Evolutionary conservation across 2,113 vertebrate species (phyloP), one percentile per base, ranked within the genome.

Genomic region (Aspiorhynchus laticeps): DNA sequence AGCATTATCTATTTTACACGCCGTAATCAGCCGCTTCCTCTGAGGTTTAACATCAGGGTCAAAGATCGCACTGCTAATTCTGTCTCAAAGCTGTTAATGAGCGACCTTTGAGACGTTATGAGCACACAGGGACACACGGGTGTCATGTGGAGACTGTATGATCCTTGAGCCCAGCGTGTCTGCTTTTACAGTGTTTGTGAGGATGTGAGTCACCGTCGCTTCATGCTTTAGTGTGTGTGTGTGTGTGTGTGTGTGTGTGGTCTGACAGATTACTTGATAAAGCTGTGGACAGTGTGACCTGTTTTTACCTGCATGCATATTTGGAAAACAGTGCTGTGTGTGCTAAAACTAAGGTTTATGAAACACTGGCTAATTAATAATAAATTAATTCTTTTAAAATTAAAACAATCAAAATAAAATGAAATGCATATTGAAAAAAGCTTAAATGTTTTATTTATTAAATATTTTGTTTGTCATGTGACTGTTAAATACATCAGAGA

Each of bases 141-240:
- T 4, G 33, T 56, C 36, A 85, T 43, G 69, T 61, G 65, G 28
- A 53, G 1, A 7, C 41, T 51, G 36, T 38, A 17, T 75, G 51
- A 38, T 53, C 69, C 69, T 73, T 73, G 8, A 73, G 69, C 67
- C 67, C 67, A 21, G 33, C 1, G 17, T 0, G 4, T 36, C 59
- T 63, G 59, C 38, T 71, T 38, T 73, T 31, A 36, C 24, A 24
- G 26, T 48, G 38, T 83, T 38, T 84, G 79, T 76, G 76, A 8
- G 12, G 38, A 38, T 85, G 76, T 82, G 11, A 46, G 80, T 69
- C 71, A 73, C 0, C 19, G 36, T 38, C 19, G 33, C 69, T 41
- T 73, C 33, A 65, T 19, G 4, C 69, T 38, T 9, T 10, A 11
- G 17, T 71, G 33, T 24, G 67, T 71, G 67, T 24, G 33, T 17